A percentile compares a stretch with the other conserved stretches of the same genome.
These are phyloP conservation scores for Eurosta solidaginis DNA, from an alignment of 1,140 invertebrate genomes.

Conservation along the genomic window DNA sequence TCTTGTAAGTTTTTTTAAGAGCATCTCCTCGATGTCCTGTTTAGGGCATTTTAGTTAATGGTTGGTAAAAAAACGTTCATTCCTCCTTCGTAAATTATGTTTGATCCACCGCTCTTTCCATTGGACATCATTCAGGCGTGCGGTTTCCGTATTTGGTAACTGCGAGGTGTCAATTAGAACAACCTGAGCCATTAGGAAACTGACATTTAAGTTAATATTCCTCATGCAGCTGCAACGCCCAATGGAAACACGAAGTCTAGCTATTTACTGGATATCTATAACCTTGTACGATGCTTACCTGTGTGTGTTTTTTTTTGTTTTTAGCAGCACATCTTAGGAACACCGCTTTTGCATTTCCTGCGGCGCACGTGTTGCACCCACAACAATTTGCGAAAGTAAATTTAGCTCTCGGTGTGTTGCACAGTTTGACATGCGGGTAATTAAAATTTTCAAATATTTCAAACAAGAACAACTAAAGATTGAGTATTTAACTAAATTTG, in stretches of 20 bases:
- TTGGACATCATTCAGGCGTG: constrained; percentile 32
- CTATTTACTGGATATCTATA: neutral
- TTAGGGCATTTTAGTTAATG: no score
- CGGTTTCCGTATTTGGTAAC: constrained; percentile 35
- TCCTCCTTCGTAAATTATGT: no score
- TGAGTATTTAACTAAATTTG: constrained; percentile 8
- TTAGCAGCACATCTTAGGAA: neutral
- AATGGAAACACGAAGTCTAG: neutral
- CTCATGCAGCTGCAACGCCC: constrained; percentile 3
- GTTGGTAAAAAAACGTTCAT: no score
- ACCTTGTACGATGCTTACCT: neutral
- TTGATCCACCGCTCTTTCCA: neutral
- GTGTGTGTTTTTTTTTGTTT: neutral
- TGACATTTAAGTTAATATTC: neutral
- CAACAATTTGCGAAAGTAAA: neutral
- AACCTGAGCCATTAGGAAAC: neutral
- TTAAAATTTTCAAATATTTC: neutral
- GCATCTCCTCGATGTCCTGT: no score
- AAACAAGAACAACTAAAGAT: neutral
- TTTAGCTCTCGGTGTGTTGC: neutral
- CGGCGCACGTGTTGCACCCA: constrained; percentile 21
- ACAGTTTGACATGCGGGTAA: neutral
- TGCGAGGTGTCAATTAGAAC: constrained; percentile 50
- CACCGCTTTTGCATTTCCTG: constrained; percentile 18
- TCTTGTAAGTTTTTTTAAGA: no score